Conservation (phyloP, 2,888 invertebrate genomes). For the Scaptomyza parva region DNA sequence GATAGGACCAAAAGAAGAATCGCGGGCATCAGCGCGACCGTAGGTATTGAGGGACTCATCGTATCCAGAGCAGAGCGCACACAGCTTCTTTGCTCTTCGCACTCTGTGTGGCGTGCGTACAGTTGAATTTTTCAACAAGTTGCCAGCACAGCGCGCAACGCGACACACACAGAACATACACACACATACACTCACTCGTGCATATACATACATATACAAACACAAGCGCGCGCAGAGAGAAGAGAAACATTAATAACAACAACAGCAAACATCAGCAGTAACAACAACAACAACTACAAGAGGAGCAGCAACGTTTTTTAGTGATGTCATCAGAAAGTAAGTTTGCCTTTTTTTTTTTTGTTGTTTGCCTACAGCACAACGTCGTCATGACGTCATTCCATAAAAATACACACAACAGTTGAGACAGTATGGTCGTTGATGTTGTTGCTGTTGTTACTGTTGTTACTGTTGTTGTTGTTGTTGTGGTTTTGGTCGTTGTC, state of each 20-base stretch:
- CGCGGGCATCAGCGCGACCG: slow-evolving; percentile 16
- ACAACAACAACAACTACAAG: slow-evolving; percentile 39
- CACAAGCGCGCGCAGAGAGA: slow-evolving; percentile 44
- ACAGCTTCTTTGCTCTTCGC: slow-evolving; percentile 6
- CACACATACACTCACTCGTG: slow-evolving; percentile 25
- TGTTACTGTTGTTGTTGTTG: slow-evolving; percentile 37
- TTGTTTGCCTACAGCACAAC: slow-evolving; percentile 59
- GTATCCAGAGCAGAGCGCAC: slow-evolving; percentile 4
- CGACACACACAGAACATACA: slow-evolving; percentile 35
- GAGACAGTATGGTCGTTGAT: slow-evolving; percentile 49
- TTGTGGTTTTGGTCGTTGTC: slow-evolving; percentile 39
- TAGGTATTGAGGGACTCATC: neutral
- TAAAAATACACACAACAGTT: slow-evolving; percentile 75
- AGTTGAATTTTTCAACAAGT: slow-evolving; percentile 74
- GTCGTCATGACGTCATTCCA: slow-evolving; percentile 81
- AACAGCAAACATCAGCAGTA: slow-evolving; percentile 37
- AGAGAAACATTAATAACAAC: slow-evolving; percentile 49
- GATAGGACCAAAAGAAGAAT: slow-evolving; percentile 18
- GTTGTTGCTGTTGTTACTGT: slow-evolving; percentile 44
- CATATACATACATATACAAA: slow-evolving; percentile 28
- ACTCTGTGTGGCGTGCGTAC: slow-evolving; percentile 51
- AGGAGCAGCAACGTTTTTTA: slow-evolving; percentile 72
- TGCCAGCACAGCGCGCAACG: slow-evolving; percentile 78
- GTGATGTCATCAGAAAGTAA: slow-evolving; percentile 81
- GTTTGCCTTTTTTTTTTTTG: slow-evolving; percentile 57